Evolutionary conservation across 2,113 vertebrate species (phyloP), one percentile per base, ranked within the genome.

Genomic region (Vidua chalybeata): DNA sequence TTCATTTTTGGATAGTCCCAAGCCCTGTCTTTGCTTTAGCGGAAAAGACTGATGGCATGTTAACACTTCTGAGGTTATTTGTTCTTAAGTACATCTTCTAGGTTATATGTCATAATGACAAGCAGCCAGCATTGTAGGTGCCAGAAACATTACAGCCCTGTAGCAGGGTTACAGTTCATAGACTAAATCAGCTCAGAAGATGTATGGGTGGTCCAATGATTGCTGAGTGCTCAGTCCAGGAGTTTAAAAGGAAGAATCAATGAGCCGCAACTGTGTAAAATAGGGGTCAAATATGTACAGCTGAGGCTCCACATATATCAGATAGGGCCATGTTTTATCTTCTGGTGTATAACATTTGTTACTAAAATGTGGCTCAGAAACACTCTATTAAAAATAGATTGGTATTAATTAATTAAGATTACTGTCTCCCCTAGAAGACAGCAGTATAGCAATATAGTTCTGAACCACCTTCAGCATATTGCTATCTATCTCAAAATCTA

Each of bases 251-350:
- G 95, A 96, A 93, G 97, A 97, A 96, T 98, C 98, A 98, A 98
- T 98, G 97, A 98, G 97, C 96, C 77, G 3, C 95, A 97, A 94
- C 97, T 96, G 97, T 97, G 97, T 98, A 97, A 98, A 97, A 98
- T 97, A 97, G 97, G 97, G 97, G 97, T 98, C 98, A 98, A 97
- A 97, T 96, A 97, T 97, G 95, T 98, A 96, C 97, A 98, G 97
- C 97, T 98, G 97, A 95, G 97, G 93, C 93, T 97, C 96, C 93
- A 94, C 64, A 96, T 97, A 95, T 59, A 97, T 97, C 97, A 97
- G 97, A 78, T 15, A 94, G 55, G 26, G 15, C 62, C 86, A 58
- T 92, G 87, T 91, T 96, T 97, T 93, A 97, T 97, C 97, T 98
- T 94, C 69, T 82, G 59, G 71, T 89, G 52, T 94, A 66, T 81